Conservation (phyloP, 2,113 vertebrate genomes). For the Picathartes gymnocephalus region DNA sequence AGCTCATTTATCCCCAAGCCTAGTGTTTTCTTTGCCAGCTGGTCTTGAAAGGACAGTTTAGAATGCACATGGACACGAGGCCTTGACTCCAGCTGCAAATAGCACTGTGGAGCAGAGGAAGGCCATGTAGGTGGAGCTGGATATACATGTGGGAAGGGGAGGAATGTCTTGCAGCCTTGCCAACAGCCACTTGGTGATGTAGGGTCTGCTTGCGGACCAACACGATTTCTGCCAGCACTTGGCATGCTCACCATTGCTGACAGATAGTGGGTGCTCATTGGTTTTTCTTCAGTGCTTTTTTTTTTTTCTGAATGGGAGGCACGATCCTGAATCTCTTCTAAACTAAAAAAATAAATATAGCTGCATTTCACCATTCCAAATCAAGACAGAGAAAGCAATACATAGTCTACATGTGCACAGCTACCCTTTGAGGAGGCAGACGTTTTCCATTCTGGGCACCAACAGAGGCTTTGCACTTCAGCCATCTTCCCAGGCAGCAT, state of each 20-base stretch:
- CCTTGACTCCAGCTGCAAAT: neutral
- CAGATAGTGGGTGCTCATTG: neutral
- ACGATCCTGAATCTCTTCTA: neutral
- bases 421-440: neutral
- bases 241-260: rapidly evolving
- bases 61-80: no score
- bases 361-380: neutral
- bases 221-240: neutral
- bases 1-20: neutral
- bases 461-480: neutral
- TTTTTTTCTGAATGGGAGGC: neutral
- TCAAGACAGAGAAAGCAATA: neutral
- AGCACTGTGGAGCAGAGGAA: neutral
- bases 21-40: neutral
- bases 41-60: neutral
- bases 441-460: neutral
- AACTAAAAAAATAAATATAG: neutral
- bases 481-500: neutral
- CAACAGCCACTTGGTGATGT: neutral
- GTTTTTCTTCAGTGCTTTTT: neutral
- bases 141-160: neutral
- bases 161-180: neutral
- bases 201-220: neutral
- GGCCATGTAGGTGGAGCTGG: neutral
- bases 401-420: neutral